phyloP scores from a whole-genome alignment of 1,140 invertebrate genomes.

The Antheraea pernyi region DNA sequence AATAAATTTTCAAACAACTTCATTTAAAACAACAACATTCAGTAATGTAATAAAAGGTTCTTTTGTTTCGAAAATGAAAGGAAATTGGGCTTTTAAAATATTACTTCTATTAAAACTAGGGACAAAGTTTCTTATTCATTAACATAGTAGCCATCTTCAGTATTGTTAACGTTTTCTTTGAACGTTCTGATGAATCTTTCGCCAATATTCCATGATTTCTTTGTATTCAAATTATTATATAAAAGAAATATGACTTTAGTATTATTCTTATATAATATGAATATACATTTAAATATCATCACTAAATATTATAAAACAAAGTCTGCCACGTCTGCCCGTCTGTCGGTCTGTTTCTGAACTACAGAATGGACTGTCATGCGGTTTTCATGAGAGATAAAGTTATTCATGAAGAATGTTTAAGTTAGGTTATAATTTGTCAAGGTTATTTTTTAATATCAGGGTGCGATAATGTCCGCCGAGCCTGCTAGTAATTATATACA shows the following conservation, averaged over 20 bases:
- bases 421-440: no score
- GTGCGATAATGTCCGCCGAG: no score
- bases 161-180: constrained; percentile 6
- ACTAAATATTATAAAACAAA: no score
- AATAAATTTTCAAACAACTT: constrained; percentile 10
- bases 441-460: no score
- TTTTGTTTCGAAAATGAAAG: constrained; percentile 20
- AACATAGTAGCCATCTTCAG: constrained; percentile 6
- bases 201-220: background rate
- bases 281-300: no score
- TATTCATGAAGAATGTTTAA: no score
- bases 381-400: no score
- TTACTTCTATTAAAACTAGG: constrained; percentile 22
- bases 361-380: no score
- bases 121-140: constrained; percentile 6
- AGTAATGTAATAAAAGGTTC: constrained; percentile 17
- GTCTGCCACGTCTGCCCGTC: no score
- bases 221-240: background rate
- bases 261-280: background rate
- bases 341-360: no score
- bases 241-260: background rate
- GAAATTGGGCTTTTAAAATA: constrained; percentile 29
- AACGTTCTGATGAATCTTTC: background rate
- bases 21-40: constrained; percentile 23
- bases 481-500: no score